Evolutionary conservation across 2,888 invertebrate genomes (phyloP), one percentile per base, ranked within the genome.

Genomic region (Malthinus flaveolus): DNA sequence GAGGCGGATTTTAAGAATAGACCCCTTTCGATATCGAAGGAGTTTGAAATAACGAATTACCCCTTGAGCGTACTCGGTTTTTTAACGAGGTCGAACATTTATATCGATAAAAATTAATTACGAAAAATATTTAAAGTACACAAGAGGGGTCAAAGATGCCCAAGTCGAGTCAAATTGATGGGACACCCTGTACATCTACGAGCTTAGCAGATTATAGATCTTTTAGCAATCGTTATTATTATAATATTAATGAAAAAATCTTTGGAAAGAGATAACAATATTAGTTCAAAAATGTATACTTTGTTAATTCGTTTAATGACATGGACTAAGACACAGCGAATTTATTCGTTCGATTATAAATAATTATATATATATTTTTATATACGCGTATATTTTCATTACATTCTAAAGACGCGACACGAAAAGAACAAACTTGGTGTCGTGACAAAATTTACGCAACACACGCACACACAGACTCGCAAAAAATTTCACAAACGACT

Each of bases 221-320:
- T 70, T 66, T 65, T 71, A 75, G 74, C 74, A 23, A 23, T 23
- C 23, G 5, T 71, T 72, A 75, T 68, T 74, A 75, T 76, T 39
- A 76, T 68, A 66, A 68, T 72, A 75, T 75, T 76, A 69, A 70
- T 61, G 77, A 77, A 75, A 73, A 78, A 78, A 78, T 78, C 78
- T 79, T 79, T 79, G 78, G 79, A 78, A 78, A 78, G 75, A 78
- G 76, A 76, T 79, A 79, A 78, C 78, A 79, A 76, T 74, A 75
- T 73, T 76, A 77, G 72, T 75, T 74, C 75, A 76, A 77, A 77
- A 78, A 78, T 78, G 77, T 78, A 78, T 78, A 78, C 77, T 71
- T 73, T 70, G 65, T 75, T 78, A 78, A 79, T 78, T 79, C 78
- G 78, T 78, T 78, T 78, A 78, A 78, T 78, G 78, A 79, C 79